These are phyloP conservation scores for Drosophila eohydei DNA, from an alignment of 2,888 invertebrate species.

Conservation along the genomic window DNA sequence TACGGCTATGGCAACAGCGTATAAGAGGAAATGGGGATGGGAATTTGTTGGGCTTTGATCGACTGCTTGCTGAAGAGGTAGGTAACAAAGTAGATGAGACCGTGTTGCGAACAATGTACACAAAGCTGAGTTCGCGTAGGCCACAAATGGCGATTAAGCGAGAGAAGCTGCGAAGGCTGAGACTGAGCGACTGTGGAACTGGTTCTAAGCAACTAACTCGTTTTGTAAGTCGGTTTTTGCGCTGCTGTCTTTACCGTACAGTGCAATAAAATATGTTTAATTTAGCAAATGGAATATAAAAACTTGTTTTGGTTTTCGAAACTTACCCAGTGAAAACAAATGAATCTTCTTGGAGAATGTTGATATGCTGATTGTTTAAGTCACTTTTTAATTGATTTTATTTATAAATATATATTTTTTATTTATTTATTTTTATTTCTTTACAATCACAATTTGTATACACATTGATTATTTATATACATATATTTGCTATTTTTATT, in stretches of 20 bases:
- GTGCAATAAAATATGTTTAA: constrained; percentile 28
- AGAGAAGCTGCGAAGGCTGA: constrained; percentile 36
- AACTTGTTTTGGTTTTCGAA: constrained; percentile 45
- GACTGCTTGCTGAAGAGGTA: constrained; percentile 21
- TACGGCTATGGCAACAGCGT: neutral
- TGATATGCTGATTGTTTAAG: constrained; percentile 38
- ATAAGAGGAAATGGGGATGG: constrained; percentile 2
- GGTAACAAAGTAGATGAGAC: neutral
- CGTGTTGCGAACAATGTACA: constrained; percentile 4
- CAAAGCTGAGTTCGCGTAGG: constrained; percentile 6
- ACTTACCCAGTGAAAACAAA: constrained; percentile 61
- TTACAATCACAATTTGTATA: constrained; percentile 30
- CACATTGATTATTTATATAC: constrained; percentile 1
- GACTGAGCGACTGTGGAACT: constrained; percentile 42
- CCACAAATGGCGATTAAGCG: constrained; percentile 7
- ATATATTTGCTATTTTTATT: constrained; percentile 52
- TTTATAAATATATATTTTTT: neutral
- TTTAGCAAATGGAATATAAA: constrained; percentile 14
- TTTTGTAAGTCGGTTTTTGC: constrained; percentile 46
- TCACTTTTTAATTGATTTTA: constrained; percentile 28
- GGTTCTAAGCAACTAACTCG: constrained; percentile 73
- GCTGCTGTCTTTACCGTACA: constrained; percentile 18
- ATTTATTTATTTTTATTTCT: neutral
- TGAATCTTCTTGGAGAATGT: constrained; percentile 14
- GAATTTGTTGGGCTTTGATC: neutral